Evolutionary conservation across 2,888 invertebrate species (phyloP).

Genomic region (Crossocerus cetratus): DNA sequence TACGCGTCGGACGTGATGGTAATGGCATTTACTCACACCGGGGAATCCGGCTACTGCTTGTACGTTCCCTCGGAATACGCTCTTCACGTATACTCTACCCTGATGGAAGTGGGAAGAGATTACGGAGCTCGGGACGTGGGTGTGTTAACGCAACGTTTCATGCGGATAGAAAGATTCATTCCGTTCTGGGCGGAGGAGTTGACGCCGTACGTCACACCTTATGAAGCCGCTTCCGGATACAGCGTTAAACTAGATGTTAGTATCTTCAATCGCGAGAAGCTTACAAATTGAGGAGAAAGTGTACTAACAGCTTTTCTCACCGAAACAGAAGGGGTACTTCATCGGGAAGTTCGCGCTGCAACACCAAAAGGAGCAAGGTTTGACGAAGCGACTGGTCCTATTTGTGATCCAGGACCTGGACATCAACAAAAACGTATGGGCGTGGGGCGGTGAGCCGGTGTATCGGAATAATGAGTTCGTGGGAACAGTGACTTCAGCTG

Average conservation of each 20-base stretch:
- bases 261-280: neutral
- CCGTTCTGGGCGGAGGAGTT: slow-evolving; percentile 86
- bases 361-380: slow-evolving; percentile 81
- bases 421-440: slow-evolving; percentile 83
- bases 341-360: slow-evolving; percentile 83
- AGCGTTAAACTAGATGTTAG: slow-evolving; percentile 80
- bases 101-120: slow-evolving; percentile 83
- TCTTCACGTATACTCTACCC: slow-evolving; percentile 84
- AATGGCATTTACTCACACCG: slow-evolving; percentile 85
- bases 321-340: slow-evolving; percentile 79
- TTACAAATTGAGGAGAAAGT: neutral
- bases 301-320: neutral
- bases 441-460: slow-evolving; percentile 85
- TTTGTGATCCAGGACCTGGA: slow-evolving; percentile 82
- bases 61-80: slow-evolving; percentile 87
- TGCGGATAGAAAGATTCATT: slow-evolving; percentile 84
- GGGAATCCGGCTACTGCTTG: slow-evolving; percentile 84
- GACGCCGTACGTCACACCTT: slow-evolving; percentile 80
- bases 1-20: slow-evolving; percentile 85
- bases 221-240: slow-evolving; percentile 82
- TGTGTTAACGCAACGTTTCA: slow-evolving; percentile 82
- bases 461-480: slow-evolving; percentile 83
- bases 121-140: slow-evolving; percentile 84
- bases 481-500: slow-evolving; percentile 83
- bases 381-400: slow-evolving; percentile 81